Evolutionary conservation across 2,113 vertebrate species (phyloP).

Genomic region (Ia io): DNA sequence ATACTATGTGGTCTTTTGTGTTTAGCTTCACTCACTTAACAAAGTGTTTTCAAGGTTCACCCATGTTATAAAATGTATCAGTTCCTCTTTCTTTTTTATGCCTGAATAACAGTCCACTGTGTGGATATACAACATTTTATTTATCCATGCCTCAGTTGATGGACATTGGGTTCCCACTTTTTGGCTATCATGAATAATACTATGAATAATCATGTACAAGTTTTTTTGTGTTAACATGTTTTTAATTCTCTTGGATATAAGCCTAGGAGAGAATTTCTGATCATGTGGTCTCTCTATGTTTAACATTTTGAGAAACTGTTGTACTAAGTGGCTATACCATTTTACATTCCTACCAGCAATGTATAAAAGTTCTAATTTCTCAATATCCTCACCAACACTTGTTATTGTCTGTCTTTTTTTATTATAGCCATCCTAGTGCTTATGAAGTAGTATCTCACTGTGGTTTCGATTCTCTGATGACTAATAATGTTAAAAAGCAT

Average conservation of each 20-base stretch:
- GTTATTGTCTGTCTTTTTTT: slow-evolving; percentile 1
- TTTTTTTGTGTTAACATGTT: neutral
- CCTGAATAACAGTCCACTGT: neutral
- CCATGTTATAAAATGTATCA: neutral
- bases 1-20: neutral
- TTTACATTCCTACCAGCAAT: neutral
- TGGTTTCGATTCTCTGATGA: neutral
- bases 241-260: slow-evolving; percentile 5
- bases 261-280: neutral
- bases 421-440: neutral
- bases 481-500: neutral
- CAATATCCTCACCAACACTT: neutral
- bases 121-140: neutral
- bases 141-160: neutral
- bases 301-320: slow-evolving; percentile 33
- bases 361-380: neutral
- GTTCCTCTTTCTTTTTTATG: neutral
- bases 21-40: neutral
- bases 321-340: neutral
- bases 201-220: neutral
- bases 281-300: neutral
- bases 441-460: neutral
- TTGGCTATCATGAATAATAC: neutral
- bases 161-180: neutral
- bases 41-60: neutral